A percentile compares a stretch with the other conserved stretches of the same genome.
These are phyloP conservation scores for Unio delphinus DNA, from an alignment of 2,888 invertebrate genomes.

Conservation along the genomic window DNA sequence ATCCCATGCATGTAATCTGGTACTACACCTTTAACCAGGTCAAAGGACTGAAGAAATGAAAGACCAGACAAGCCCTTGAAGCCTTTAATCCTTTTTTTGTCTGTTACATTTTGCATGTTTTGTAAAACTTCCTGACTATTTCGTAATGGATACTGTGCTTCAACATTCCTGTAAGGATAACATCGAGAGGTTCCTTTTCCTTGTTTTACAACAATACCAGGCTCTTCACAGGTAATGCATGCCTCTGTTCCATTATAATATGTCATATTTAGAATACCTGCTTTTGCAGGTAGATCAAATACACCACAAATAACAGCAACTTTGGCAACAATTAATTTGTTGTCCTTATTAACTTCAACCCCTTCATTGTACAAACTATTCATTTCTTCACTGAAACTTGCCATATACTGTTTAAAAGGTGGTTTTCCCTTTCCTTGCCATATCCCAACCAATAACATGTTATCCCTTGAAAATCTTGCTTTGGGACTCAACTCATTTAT, in stretches of 20 bases:
- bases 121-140: conserved; percentile 5
- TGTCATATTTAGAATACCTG: conserved; percentile 27
- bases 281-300: conserved; percentile 28
- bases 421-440: too few species aligned
- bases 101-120: conserved; percentile 11
- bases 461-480: too few species aligned
- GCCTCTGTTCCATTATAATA: conserved; percentile 22
- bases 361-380: too few species aligned
- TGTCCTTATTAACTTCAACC: conserved; percentile 4
- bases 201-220: conserved; percentile 17
- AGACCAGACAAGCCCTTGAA: conserved; percentile 28
- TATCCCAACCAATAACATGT: too few species aligned
- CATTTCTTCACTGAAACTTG: too few species aligned
- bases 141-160: conserved; percentile 3
- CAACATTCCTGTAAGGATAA: conserved; percentile 15
- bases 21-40: conserved; percentile 15
- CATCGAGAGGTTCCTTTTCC: conserved; percentile 12
- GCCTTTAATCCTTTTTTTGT: conserved; percentile 17
- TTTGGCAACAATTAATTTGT: conserved; percentile 12
- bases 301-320: conserved; percentile 18
- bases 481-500: too few species aligned
- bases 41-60: conserved; percentile 11
- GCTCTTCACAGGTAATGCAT: conserved; percentile 32
- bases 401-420: too few species aligned
- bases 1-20: conserved; percentile 22